Evolutionary conservation across 1,140 invertebrate genomes (phyloP), one percentile per base, ranked within the genome.

Genomic region (Drosophila sp.): DNA sequence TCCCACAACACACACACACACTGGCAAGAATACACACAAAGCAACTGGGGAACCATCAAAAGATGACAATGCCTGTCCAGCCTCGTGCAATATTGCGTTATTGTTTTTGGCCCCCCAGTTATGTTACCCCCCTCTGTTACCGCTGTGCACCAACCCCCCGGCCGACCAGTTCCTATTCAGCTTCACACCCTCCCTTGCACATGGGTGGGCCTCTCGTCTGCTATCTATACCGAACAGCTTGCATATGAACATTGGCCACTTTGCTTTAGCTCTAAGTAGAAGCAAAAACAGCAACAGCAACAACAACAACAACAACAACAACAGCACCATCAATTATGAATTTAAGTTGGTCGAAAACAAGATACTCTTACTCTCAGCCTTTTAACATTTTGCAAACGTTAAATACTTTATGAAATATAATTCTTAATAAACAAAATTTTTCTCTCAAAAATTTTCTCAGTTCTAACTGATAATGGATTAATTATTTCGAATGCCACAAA

Each of bases 151-250:
- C 4, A 57, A 13, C 13, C n/a, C 13, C 9, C 51, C 16, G n/a
- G 25, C n/a, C 48, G 13, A 13, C 8, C 25, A 27, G 14, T 13
- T 13, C 11, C 25, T 21, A 48, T 18, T 18, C 27, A 29, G n/a
- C 8, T 14, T 9, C 43, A 7, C 41, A 14, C 32, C 58, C 64
- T 21, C 16, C 34, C 2, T n/a, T 16, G n/a, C 9, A 36, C 45
- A 7, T 7, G 18, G 50, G 25, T 58, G 16, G 38, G 58, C 40
- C 50, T 21, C 61, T 71, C 50, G 16, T 27, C 34, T 50, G 78
- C 69, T 84, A 84, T 84, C 78, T 84, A 45, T 50, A 8, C 51
- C 69, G 32, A 43, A 86, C 81, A 84, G 80, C 81, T 66, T 62
- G 81, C 77, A 73, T 86, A 73, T 73, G 72, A 70, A 72, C 25